phyloP scores from a whole-genome alignment of 2,797 vertebrate genomes.

The Enteromius paludinosus region DNA sequence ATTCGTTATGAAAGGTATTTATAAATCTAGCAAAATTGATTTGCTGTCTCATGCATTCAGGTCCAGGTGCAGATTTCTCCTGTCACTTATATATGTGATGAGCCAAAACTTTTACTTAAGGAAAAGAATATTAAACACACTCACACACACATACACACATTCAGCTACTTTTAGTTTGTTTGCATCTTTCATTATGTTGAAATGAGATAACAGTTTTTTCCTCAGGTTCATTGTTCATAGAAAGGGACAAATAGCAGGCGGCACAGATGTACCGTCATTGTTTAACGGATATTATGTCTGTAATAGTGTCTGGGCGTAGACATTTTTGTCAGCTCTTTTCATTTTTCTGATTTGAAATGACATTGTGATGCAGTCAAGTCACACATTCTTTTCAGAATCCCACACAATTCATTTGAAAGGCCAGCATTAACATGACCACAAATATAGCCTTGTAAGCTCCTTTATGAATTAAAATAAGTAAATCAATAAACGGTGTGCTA shows the following conservation, averaged over 20 bases:
- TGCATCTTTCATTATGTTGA: conserved; percentile 68
- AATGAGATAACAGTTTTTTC: conserved; percentile 68
- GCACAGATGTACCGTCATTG: conserved; percentile 74
- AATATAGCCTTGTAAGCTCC: conserved; percentile 14
- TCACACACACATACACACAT: conserved; percentile 51
- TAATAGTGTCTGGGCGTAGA: conserved; percentile 84
- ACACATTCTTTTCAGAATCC: conserved; percentile 44
- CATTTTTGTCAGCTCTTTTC: conserved; percentile 82
- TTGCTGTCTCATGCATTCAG: conserved; percentile 8
- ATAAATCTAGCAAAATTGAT: conserved; percentile 11
- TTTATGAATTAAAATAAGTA: conserved; percentile 42
- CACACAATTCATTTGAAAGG: conserved; percentile 45
- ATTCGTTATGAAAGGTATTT: conserved; percentile 8
- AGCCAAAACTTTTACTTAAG: conserved; percentile 38
- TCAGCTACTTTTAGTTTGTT: conserved; percentile 36
- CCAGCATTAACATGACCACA: conserved; percentile 50
- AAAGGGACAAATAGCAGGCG: conserved; percentile 71
- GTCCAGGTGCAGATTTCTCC: conserved; percentile 13
- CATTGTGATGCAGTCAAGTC: conserved; percentile 68
- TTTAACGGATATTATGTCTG: conserved; percentile 85
- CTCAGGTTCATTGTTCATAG: conserved; percentile 72
- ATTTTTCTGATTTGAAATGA: conserved; percentile 77
- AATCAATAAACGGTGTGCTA: conserved; percentile 20
- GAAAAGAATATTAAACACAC: conserved; percentile 55
- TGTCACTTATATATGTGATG: conserved; percentile 9